Base-by-base conservation (phyloP, 2,797 vertebrate genomes). In the Karalla daura region DNA sequence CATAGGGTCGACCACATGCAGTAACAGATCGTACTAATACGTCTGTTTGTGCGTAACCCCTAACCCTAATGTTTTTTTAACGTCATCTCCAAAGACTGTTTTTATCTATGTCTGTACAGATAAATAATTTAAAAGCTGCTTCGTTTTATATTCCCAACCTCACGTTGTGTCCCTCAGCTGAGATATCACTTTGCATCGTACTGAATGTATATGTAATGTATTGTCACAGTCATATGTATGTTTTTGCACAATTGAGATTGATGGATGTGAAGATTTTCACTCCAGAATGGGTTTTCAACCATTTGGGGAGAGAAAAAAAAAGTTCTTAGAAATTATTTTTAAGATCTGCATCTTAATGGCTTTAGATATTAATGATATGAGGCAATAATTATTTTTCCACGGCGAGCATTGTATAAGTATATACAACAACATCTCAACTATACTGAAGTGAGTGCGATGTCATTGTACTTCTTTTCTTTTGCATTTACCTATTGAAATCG, bases 71-170 rank as follows among this genome's bases (percentile, higher is more conserved):
- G 40, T 54, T 14, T 56, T 43, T 62, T 15, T 60, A 15, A 60
- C 25, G 10, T 35, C 56, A 14, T 52, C 59, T 64, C 27, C 62
- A 55, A 70, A 63, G 64, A 78, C 14, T 53, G 15, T 55, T 61
- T 47, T 54, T 56, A 28, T 47, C n/a, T n/a, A n/a, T 54, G 2
- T 40, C 49, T 80, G 60, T 78, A 75, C 43, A 81, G 55, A 67
- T 70, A 62, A 12, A 40, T 40, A 32, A 27, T 30, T 74, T 45
- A 60, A 46, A 74, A 28, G 65, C 66, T 86, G 73, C 68, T 88
- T 75, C 60, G 20, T 80, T 78, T 74, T 65, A 35, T 61, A 58
- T 58, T 39, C 18, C 27, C 39, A 44, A 15, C 33, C 21, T 12
- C 45, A 17, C 15, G 17, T 20, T 35, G 8, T 64, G 27, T 63